Percentiles rank a stretch among this genome's conserved stretches.
phyloP scores from a whole-genome alignment of 2,797 vertebrate species.

The Odontamblyopus lacepedii region DNA sequence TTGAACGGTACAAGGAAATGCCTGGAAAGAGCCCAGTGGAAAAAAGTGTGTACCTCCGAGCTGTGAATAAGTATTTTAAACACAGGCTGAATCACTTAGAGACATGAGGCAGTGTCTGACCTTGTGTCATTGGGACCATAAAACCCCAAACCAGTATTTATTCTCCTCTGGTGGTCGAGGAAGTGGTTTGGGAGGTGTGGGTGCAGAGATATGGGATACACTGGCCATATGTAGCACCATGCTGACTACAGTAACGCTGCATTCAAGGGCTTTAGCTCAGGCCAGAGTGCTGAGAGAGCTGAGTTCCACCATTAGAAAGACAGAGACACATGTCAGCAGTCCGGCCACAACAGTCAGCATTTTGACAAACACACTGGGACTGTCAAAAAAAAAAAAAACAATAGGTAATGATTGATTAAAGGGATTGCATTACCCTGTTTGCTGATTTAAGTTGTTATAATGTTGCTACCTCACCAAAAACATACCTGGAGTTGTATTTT shows the following conservation, averaged over 20 bases:
- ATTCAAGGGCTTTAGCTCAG: conserved; percentile 47
- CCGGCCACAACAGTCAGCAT: conserved; percentile 68
- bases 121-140: conserved; percentile 28
- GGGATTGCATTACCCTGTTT: too few species aligned
- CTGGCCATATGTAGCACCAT: conserved; percentile 31
- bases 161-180: conserved; percentile 45
- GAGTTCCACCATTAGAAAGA: conserved; percentile 63
- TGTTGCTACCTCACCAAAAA: too few species aligned
- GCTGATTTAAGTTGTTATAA: too few species aligned
- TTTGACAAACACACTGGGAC: conserved; percentile 27
- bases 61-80: conserved; percentile 14
- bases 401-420: conserved; percentile 23
- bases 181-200: conserved; percentile 64
- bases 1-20: neutral
- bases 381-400: neutral
- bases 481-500: too few species aligned
- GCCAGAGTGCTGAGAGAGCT: conserved; percentile 63
- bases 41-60: conserved; percentile 15
- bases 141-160: conserved; percentile 37
- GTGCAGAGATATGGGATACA: conserved; percentile 61
- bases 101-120: conserved; percentile 38
- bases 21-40: conserved; percentile 2
- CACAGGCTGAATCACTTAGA: neutral
- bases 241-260: conserved; percentile 38
- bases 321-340: conserved; percentile 72